Conservation (phyloP, 64 coral and sea anemone species). For the Catalaphyllia jardinei region DNA sequence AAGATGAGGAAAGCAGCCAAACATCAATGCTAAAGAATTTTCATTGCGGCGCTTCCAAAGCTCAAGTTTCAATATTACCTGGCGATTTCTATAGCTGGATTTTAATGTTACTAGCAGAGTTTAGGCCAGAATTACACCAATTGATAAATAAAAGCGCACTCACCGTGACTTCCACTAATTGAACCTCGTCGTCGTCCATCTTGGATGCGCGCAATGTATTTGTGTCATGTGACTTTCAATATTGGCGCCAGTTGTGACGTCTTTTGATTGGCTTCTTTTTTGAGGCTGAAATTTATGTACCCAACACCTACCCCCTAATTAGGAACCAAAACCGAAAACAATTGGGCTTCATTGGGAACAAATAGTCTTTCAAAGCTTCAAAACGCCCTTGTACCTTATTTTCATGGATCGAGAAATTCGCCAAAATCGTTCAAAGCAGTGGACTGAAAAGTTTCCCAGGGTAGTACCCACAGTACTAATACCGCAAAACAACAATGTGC, state of each 20-base stretch:
- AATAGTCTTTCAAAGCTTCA: no score
- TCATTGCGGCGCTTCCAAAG: neutral
- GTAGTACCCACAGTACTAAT: no score
- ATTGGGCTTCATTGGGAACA: no score
- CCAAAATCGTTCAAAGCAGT: no score
- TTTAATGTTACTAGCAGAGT: no score
- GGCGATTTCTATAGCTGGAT: no score
- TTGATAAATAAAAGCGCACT: neutral
- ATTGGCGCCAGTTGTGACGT: conserved; percentile 3
- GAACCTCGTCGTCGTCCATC: conserved; percentile 42
- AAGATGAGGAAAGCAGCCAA: neutral
- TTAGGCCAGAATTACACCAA: neutral
- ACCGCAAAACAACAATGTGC: no score
- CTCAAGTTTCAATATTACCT: neutral
- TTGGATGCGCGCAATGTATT: conserved; percentile 4
- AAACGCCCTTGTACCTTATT: no score
- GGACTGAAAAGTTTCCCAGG: no score
- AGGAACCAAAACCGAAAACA: no score
- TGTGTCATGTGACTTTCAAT: conserved; percentile 32
- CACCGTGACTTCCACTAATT: conserved; percentile 2
- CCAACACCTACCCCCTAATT: neutral
- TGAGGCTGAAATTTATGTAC: no score
- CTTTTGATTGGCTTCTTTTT: neutral
- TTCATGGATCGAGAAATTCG: no score
- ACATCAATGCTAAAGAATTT: neutral